Percentiles rank a stretch among this genome's conserved stretches.
Conservation (phyloP, 2,113 vertebrate genomes). For the Ctenomys sociabilis region DNA sequence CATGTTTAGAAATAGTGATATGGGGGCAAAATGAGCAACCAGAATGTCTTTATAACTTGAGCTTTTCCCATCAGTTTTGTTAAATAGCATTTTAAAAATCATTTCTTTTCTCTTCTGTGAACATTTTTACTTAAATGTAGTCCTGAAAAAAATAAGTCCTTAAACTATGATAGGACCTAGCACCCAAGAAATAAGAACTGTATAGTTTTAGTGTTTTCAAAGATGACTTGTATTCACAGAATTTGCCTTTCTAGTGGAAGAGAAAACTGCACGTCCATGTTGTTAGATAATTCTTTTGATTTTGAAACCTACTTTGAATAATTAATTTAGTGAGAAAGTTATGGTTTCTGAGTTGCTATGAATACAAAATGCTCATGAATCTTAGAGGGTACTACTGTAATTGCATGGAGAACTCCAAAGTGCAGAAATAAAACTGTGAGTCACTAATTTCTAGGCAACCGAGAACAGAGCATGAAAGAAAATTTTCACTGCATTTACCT, state of each 20-base stretch:
- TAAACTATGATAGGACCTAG: background rate
- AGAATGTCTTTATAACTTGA: background rate
- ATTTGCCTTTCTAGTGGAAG: slow-evolving; percentile 23
- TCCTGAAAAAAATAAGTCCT: background rate
- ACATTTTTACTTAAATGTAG: background rate
- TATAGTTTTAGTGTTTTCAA: background rate
- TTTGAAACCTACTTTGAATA: slow-evolving; percentile 38
- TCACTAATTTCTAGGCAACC: slow-evolving; percentile 61
- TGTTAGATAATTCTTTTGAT: slow-evolving; percentile 63
- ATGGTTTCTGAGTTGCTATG: slow-evolving; percentile 58
- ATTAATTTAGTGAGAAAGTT: slow-evolving; percentile 66
- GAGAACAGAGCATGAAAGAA: background rate
- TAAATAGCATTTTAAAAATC: background rate
- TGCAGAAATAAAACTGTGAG: slow-evolving; percentile 69
- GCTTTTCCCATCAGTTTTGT: background rate
- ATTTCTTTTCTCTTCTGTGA: background rate
- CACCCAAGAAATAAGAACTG: background rate
- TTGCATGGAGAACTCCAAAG: slow-evolving; percentile 46
- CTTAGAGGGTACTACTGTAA: slow-evolving; percentile 60
- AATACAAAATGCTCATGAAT: slow-evolving; percentile 65
- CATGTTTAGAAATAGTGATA: background rate
- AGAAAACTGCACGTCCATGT: background rate
- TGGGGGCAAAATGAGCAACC: fast-evolving
- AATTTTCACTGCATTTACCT: background rate
- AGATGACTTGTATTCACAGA: background rate